Evolutionary conservation across 2,888 invertebrate genomes (phyloP), one percentile per base, ranked within the genome.

Genomic region (Xylophagus ater): DNA sequence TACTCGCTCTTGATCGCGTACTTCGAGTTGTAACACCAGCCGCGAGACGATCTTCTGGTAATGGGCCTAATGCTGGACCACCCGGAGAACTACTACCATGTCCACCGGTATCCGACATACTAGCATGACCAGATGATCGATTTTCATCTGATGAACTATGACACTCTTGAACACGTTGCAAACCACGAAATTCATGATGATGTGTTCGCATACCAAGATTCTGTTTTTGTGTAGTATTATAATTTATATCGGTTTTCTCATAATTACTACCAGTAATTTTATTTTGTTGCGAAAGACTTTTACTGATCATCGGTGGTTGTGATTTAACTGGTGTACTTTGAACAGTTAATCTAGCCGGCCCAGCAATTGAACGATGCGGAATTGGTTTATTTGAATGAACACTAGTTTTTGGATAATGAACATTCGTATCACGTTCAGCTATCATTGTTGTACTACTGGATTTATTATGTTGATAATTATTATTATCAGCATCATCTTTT

Each of bases 71-170:
- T 34, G 65, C 61, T 48, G 42, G 62, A 21, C 66, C 65, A 24
- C 70, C 70, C 20, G 72, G 70, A 4, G 72, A 73, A 30, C 74
- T 74, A 50, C 74, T 74, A 42, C 69, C 74, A 39, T 75, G 74
- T 17, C 78, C 76, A 3, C 86, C 85, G 36, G 85, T 85, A 61
- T 89, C 88, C n/a, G 88, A 88, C 88, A 89, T 89, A 53, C 86
- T 87, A 6, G 89, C 89, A 63, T 89, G 89, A 0, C 89, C 89
- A 2, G 89, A 89, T n/a, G 88, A 88, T 23, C 88, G 71, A 62
- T 86, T 87, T 65, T 88, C 88, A 55, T 88, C 87, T 3, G 87
- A 88, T 14, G 87, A 87, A 62, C 86, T 86, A 65, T 80, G 79
- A 56, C 79, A 79, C 44, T 80, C 79, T 44, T 78, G 76, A 41